Percentiles rank a stretch among this genome's conserved stretches.
These are phyloP conservation scores for Deilephila elpenor DNA, from an alignment of 2,888 invertebrate species.

Conservation along the genomic window DNA sequence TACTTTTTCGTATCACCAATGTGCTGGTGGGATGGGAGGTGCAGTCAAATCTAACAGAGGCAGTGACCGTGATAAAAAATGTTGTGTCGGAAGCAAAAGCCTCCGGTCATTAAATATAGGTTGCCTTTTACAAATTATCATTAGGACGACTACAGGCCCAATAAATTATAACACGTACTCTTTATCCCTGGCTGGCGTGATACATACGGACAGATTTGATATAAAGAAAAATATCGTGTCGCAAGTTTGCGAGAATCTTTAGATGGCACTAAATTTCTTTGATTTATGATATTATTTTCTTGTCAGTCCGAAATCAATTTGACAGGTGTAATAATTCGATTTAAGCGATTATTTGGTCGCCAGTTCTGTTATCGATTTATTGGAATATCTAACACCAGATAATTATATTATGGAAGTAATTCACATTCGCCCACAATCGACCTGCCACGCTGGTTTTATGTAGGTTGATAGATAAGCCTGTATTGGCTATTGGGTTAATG, in stretches of 20 bases:
- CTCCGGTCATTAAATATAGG: too few species aligned
- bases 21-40: too few species aligned
- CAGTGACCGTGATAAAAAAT: too few species aligned
- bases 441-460: conserved; percentile 5
- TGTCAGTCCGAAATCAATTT: background rate
- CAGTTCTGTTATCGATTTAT: conserved; percentile 7
- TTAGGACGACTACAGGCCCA: too few species aligned
- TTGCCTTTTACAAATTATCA: too few species aligned
- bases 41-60: too few species aligned
- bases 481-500: background rate
- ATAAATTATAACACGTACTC: too few species aligned
- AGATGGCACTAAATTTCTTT: background rate
- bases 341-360: background rate
- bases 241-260: background rate
- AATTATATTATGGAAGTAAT: conserved; percentile 10
- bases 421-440: conserved; percentile 3
- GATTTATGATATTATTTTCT: background rate
- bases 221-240: too few species aligned
- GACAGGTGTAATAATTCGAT: background rate
- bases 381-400: conserved; percentile 10
- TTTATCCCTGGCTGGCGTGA: too few species aligned
- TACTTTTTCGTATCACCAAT: too few species aligned
- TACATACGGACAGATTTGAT: too few species aligned
- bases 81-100: too few species aligned
- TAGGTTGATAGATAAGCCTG: conserved; percentile 1